These are phyloP conservation scores for Melipona quadrifasciata DNA, from an alignment of 1,140 invertebrate species.

Conservation along the genomic window DNA sequence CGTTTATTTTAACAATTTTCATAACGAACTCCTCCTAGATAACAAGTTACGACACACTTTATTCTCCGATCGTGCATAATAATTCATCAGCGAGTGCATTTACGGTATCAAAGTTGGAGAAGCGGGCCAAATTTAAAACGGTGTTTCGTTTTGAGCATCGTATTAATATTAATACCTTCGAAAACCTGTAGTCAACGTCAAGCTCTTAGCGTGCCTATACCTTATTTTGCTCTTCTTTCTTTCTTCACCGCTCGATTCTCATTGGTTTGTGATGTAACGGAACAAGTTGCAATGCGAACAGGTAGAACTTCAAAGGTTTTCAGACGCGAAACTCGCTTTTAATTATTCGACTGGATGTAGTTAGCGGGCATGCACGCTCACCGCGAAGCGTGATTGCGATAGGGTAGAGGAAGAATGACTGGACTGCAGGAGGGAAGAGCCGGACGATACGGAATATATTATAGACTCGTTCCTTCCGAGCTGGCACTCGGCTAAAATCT, in stretches of 20 bases:
- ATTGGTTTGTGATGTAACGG: neutral
- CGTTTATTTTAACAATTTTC: neutral
- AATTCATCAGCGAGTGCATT: neutral
- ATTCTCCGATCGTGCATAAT: neutral
- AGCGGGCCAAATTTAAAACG: neutral
- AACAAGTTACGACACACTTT: neutral
- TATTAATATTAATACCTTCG: neutral
- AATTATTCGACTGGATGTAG: slow-evolving; percentile 61
- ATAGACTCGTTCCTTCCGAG: slow-evolving; percentile 69
- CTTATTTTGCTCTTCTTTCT: neutral
- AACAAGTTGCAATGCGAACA: neutral
- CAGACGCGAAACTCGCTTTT: slow-evolving; percentile 60
- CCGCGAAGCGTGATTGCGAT: slow-evolving; percentile 41
- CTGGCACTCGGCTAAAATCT: slow-evolving; percentile 54
- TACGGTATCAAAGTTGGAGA: neutral
- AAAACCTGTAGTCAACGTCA: neutral
- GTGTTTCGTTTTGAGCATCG: neutral
- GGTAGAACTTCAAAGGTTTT: neutral
- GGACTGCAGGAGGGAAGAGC: slow-evolving; percentile 50
- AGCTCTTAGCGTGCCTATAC: neutral
- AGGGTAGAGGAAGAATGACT: slow-evolving; percentile 33
- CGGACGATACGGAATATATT: slow-evolving; percentile 66
- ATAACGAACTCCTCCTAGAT: neutral
- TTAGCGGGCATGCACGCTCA: slow-evolving; percentile 35
- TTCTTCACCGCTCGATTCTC: neutral